Evolutionary conservation across 2,888 invertebrate genomes (phyloP).

Genomic region (Phyto melanocephala): DNA sequence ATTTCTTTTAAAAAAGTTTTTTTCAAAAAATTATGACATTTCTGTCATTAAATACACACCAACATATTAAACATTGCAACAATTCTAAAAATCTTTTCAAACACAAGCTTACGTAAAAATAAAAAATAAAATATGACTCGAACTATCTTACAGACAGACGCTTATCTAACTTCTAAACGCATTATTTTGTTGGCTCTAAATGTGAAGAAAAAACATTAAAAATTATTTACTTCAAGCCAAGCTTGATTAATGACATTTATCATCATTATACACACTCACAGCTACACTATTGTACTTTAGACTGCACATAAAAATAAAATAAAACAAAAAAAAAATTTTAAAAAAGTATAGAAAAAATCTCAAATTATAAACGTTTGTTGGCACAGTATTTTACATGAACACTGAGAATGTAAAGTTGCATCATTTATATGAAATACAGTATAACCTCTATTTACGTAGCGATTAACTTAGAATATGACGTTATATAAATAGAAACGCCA

Average conservation of each 20-base stretch:
- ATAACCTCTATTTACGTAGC: no score
- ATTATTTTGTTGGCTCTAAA: constrained; percentile 44
- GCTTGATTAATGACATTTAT: constrained; percentile 35
- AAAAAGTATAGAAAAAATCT: not conserved
- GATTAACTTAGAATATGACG: no score
- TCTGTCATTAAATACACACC: constrained; percentile 22
- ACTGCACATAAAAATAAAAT: not conserved
- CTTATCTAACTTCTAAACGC: not conserved
- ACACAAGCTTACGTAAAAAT: not conserved
- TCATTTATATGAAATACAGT: constrained; percentile 13
- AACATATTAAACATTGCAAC: constrained; percentile 21
- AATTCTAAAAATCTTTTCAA: constrained; percentile 14
- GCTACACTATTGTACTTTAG: constrained; percentile 3
- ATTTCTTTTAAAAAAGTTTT: no score
- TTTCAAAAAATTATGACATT: no score
- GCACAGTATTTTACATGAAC: not conserved
- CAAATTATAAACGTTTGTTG: constrained; percentile 7
- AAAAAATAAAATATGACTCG: no score
- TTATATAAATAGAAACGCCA: no score
- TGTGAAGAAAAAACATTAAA: constrained; percentile 5
- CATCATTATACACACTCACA: constrained; percentile 4
- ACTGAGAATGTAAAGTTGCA: constrained; percentile 19
- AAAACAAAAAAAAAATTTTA: constrained; percentile 7
- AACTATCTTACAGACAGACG: no score
- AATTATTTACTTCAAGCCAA: constrained; percentile 40